Conservation (phyloP, 2,888 invertebrate genomes). For the Artemia sinica region DNA sequence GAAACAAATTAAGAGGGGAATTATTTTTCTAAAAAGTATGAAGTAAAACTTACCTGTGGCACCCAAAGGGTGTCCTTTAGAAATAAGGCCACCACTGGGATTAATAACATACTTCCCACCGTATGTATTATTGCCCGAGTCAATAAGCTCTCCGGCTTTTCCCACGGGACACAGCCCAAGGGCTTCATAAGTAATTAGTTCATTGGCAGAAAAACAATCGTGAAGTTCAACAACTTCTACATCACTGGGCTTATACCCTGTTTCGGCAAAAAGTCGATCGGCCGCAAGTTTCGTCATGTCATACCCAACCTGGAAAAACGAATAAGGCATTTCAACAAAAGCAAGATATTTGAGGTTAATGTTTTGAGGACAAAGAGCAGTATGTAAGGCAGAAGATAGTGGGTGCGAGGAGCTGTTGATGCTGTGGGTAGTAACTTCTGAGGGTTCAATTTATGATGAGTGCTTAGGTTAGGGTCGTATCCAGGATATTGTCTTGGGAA, state of each 20-base stretch:
- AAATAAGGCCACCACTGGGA: constrained; percentile 96
- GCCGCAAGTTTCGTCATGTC: constrained; percentile 82
- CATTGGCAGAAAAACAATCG: constrained; percentile 95
- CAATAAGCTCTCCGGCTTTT: constrained; percentile 76
- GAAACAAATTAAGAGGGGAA: no score
- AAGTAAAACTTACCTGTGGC: constrained; percentile 51
- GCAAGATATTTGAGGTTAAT: no score
- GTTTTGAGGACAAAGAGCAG: no score
- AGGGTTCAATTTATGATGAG: no score
- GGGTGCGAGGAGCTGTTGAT: no score
- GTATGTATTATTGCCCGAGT: constrained; percentile 88
- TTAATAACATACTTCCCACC: constrained; percentile 94
- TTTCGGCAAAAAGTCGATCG: constrained; percentile 51
- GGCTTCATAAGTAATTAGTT: constrained; percentile 35
- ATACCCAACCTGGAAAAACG: constrained; percentile 47
- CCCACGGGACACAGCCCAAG: constrained; percentile 43
- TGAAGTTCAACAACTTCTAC: constrained; percentile 90
- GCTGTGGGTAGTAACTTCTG: no score
- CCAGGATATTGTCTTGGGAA: no score
- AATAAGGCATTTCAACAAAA: background rate
- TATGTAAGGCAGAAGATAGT: no score
- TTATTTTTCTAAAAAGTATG: no score
- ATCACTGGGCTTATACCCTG: constrained; percentile 55
- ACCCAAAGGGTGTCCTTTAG: constrained; percentile 93
- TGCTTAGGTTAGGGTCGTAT: no score